A percentile compares a stretch with the other conserved stretches of the same genome.
Evolutionary conservation across 2,113 vertebrate genomes (phyloP).

Genomic region (Antechinus flavipes): DNA sequence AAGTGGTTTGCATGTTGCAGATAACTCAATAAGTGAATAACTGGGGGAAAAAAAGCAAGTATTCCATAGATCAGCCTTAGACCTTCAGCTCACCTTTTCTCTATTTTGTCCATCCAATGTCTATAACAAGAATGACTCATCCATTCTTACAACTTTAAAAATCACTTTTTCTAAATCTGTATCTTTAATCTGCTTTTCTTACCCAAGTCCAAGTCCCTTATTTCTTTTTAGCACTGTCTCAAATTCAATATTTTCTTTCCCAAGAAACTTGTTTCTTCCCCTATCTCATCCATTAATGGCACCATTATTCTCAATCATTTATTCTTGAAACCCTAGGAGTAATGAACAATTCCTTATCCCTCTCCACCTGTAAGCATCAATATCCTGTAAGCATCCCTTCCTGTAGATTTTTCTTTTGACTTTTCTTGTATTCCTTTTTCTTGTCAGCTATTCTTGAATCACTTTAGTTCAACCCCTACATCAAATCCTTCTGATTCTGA

Average conservation of each 20-base stretch:
- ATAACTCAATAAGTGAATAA: background rate
- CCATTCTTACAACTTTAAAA: background rate
- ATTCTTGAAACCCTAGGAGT: background rate
- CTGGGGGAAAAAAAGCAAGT: background rate
- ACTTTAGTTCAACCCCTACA: background rate
- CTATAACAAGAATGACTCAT: background rate
- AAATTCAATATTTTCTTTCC: background rate
- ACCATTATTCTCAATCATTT: background rate
- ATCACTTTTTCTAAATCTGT: background rate
- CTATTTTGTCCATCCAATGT: background rate
- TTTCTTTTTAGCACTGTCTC: background rate
- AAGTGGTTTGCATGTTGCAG: background rate
- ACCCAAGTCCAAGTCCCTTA: background rate
- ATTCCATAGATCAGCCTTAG: background rate
- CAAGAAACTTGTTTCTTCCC: background rate
- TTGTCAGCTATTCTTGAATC: background rate
- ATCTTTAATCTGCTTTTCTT: background rate
- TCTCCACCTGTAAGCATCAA: background rate
- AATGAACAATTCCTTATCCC: background rate
- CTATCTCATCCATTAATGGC: background rate
- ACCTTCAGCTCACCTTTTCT: background rate
- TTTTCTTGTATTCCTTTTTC: background rate
- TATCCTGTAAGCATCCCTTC: background rate
- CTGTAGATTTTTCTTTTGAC: background rate
- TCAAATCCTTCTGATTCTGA: background rate